A percentile compares a stretch with the other conserved stretches of the same genome.
Conservation (phyloP, 1,140 invertebrate genomes). For the Tetranychus urticae region DNA sequence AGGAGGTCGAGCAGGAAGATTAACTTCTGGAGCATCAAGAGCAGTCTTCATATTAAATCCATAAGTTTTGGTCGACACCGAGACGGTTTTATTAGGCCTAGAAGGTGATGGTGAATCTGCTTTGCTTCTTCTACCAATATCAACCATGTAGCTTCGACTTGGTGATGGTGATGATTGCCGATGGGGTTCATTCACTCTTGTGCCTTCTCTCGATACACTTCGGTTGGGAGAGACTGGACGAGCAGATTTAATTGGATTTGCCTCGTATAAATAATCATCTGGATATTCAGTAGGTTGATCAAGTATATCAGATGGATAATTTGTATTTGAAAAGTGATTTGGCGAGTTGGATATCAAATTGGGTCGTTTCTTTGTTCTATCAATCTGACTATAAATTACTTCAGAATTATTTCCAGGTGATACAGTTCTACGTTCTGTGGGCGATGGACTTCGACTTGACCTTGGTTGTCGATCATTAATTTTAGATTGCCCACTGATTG, state of each 20-base stretch:
- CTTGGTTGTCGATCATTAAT: not conserved
- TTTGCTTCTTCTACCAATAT: not conserved
- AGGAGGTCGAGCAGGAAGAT: not conserved
- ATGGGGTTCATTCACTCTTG: too few relatives aligned
- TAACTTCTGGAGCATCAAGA: not conserved
- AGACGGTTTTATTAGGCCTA: not conserved
- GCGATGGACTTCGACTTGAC: too few relatives aligned
- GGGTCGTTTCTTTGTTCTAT: slow-evolving; percentile 3
- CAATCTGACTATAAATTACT: slow-evolving; percentile 9
- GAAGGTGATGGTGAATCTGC: not conserved
- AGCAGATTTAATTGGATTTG: not conserved
- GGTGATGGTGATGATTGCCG: not conserved
- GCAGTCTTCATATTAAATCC: not conserved
- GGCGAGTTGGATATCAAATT: not conserved
- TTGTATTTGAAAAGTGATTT: not conserved
- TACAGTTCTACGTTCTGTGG: not conserved
- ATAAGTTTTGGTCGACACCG: not conserved
- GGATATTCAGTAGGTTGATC: not conserved
- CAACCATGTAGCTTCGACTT: not conserved
- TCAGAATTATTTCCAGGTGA: not conserved
- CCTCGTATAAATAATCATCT: not conserved
- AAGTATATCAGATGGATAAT: too few relatives aligned
- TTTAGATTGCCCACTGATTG: too few relatives aligned
- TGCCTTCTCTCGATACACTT: not conserved
- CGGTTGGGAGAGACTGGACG: not conserved